Percentiles rank a stretch among this genome's conserved stretches.
These are phyloP conservation scores for Brachyalestes nurse DNA, from an alignment of 2,797 vertebrate genomes.

Conservation along the genomic window DNA sequence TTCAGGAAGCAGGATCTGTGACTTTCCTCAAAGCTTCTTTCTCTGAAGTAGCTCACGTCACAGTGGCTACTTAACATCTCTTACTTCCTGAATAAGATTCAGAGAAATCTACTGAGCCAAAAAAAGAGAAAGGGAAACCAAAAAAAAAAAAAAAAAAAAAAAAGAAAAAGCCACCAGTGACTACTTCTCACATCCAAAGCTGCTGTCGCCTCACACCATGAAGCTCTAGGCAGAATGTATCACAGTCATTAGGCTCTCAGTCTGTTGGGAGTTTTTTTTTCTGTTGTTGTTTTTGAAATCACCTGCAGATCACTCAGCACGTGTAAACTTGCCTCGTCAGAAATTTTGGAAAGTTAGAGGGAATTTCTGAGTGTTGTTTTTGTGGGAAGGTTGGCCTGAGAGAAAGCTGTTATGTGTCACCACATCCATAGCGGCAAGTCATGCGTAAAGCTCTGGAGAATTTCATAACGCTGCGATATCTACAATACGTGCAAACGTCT, in stretches of 20 bases:
- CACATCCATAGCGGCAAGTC: no score
- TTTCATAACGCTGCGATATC: no score
- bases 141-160: background rate
- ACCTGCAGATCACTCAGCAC: background rate
- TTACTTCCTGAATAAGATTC: constrained; percentile 43
- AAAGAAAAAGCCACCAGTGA: background rate
- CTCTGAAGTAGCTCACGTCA: constrained; percentile 27
- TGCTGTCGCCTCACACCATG: background rate
- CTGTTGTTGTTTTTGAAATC: background rate
- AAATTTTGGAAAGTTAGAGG: background rate
- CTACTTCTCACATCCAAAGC: background rate
- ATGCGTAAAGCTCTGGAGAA: no score
- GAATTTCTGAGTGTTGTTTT: constrained; percentile 5
- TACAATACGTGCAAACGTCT: no score
- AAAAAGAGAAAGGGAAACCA: constrained; percentile 2
- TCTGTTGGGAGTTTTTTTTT: constrained; percentile 3
- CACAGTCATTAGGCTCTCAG: background rate
- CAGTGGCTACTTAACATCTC: constrained; percentile 1
- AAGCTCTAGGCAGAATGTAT: background rate
- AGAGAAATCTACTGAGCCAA: constrained; percentile 29
- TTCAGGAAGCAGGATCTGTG: constrained; percentile 37
- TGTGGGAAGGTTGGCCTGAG: background rate
- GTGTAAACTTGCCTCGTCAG: background rate
- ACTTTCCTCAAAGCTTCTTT: constrained; percentile 31
- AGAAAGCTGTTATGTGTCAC: background rate